Base-by-base conservation (phyloP, 2,113 vertebrate species). In the Antidorcas marsupialis region DNA sequence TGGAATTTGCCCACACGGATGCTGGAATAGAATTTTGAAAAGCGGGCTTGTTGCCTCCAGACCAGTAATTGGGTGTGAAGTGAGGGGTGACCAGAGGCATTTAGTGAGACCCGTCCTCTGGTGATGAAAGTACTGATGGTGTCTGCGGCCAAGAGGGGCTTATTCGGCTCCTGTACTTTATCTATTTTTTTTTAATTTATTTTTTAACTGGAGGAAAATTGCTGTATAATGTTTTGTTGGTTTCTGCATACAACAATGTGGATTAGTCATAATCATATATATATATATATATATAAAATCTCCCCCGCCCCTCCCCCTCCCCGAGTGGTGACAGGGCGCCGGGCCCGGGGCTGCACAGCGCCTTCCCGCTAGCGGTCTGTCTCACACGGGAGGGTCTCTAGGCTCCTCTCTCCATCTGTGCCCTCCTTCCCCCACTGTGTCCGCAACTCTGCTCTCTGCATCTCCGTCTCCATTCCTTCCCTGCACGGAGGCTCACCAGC, bases 271-370 rank as follows among this genome's bases (percentile, higher is more conserved):
- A 19, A n/a, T 19, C 3, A n/a, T n/a, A 45, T 45, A n/a, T 4
- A n/a, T 17, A 64, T 33, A n/a, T 17, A 64, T 33, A 9, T n/a
- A 4, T 67, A 15, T 15, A 11, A 47, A 47, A 1, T 2, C 14
- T 7, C 62, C 60, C 15, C 30, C 2, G 8, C 12, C 1, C 7
- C 62, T 47, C 45, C 15, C 7, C 7, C 0, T 0, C 30, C 62
- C 7, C 2, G 16, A 64, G 33, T 2, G 0, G 1, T n/a, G 33
- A 9, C 62, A 19, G 30, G 15, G 62, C 0, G 0, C 30, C 0
- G 0, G 4, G 33, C 15, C 28, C 62, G 1, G 0, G 3, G 1
- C 15, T 3, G 4, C 64, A 10, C 64, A 5, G 33, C 3, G 2
- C 7, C 33, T 19, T 10, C 64, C 62, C 16, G 7, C 33, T n/a